Conservation (phyloP, 2,888 invertebrate genomes). For the Ichneumoninae sp. region DNA sequence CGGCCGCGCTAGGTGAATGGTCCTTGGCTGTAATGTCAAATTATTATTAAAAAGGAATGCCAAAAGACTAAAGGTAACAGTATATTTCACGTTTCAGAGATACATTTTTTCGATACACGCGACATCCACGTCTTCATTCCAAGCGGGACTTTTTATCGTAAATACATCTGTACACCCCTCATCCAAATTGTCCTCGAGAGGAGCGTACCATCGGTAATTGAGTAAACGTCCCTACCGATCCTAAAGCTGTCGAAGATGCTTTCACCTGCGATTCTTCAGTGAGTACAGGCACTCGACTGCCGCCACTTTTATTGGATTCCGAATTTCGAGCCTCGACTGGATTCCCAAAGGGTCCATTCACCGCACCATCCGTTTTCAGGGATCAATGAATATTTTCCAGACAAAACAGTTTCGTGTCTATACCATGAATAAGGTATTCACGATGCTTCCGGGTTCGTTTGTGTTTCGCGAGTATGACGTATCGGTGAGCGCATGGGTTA, state of each 20-base stretch:
- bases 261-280: not conserved
- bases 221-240: not conserved
- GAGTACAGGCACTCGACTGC: not conserved
- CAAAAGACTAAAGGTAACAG: not conserved
- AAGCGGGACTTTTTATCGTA: not conserved
- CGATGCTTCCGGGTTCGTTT: not conserved
- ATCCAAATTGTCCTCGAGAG: not conserved
- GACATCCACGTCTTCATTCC: not conserved
- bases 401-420: not conserved
- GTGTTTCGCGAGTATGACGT: not conserved
- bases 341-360: not conserved
- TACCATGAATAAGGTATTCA: constrained; percentile 16
- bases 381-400: constrained; percentile 21
- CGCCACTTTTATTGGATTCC: not conserved
- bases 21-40: too few relatives aligned
- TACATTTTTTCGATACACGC: not conserved
- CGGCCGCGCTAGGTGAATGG: too few relatives aligned
- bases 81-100: not conserved
- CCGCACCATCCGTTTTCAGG: not conserved
- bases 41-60: too few relatives aligned
- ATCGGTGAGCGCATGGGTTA: constrained; percentile 13
- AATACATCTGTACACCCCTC: not conserved
- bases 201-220: not conserved
- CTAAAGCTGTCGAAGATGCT: not conserved
- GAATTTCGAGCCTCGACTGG: not conserved